A percentile compares a stretch with the other conserved stretches of the same genome.
Evolutionary conservation across 2,113 vertebrate genomes (phyloP).

Genomic region (Dendrocopos noguchii): DNA sequence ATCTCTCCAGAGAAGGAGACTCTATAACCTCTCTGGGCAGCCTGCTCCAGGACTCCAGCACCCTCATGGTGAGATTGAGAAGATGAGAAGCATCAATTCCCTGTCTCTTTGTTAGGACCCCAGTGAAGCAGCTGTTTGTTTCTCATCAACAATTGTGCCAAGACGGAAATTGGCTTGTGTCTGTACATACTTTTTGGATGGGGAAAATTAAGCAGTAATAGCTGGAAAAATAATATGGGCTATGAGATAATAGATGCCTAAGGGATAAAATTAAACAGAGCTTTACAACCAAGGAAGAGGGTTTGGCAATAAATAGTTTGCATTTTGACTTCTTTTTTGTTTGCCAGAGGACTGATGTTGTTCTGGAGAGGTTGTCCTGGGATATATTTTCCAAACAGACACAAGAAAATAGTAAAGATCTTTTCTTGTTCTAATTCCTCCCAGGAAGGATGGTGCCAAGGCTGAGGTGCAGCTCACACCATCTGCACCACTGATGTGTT

Average conservation of each 20-base stretch:
- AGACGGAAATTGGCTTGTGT: constrained; percentile 39
- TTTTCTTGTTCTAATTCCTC: neutral
- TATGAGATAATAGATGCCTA: constrained; percentile 65
- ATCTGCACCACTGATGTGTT: accelerated
- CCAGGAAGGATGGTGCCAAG: neutral
- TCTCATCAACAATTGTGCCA: constrained; percentile 54
- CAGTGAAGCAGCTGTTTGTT: constrained; percentile 57
- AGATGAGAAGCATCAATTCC: neutral
- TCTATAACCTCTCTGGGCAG: too few species aligned
- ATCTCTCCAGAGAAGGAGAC: too few species aligned
- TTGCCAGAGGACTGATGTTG: neutral
- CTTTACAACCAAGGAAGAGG: constrained; percentile 48
- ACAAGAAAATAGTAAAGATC: neutral
- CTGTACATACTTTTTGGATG: constrained; percentile 13
- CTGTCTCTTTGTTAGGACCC: constrained; percentile 26
- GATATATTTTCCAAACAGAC: neutral
- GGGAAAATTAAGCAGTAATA: constrained; percentile 49
- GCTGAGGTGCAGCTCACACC: neutral
- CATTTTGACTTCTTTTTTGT: constrained; percentile 34
- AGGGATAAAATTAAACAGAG: constrained; percentile 62
- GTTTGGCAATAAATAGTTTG: constrained; percentile 51
- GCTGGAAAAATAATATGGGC: constrained; percentile 57
- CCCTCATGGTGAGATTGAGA: too few species aligned
- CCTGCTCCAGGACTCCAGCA: too few species aligned
- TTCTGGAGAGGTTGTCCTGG: constrained; percentile 5